These are phyloP conservation scores for Mesodorylaimus sp. DNA, from an alignment of 2,888 invertebrate genomes.

Conservation along the genomic window DNA sequence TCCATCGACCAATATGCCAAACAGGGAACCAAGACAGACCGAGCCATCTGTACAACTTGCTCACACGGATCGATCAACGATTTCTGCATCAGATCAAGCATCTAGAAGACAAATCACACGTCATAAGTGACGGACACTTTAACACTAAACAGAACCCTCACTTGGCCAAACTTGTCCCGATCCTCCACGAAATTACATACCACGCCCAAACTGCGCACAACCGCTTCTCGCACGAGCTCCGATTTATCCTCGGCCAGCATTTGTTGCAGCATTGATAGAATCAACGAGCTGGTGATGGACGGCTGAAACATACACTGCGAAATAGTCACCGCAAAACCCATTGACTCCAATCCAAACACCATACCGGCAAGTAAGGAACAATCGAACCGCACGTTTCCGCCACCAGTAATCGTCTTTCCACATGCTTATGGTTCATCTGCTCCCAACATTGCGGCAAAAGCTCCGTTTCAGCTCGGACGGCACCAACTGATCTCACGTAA, in stretches of 20 bases:
- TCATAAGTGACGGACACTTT: neutral
- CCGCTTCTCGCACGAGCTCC: constrained; percentile 43
- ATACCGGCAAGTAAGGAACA: constrained; percentile 46
- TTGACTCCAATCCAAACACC: constrained; percentile 16
- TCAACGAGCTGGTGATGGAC: constrained; percentile 46
- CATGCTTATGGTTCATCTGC: constrained; percentile 47
- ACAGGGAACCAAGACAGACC: constrained; percentile 30
- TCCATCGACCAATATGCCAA: constrained; percentile 31
- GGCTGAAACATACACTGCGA: constrained; percentile 29
- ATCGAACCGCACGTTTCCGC: constrained; percentile 49
- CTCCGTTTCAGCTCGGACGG: constrained; percentile 44
- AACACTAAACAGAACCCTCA: constrained; percentile 12
- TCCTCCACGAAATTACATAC: constrained; percentile 47
- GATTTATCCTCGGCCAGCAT: constrained; percentile 49
- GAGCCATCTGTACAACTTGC: constrained; percentile 24
- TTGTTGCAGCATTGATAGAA: constrained; percentile 52
- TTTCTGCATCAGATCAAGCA: constrained; percentile 24
- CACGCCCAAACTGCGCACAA: constrained; percentile 44
- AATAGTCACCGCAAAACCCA: neutral
- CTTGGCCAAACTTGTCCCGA: constrained; percentile 44
- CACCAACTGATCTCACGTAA: constrained; percentile 35
- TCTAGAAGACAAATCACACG: constrained; percentile 17
- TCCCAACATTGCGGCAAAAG: constrained; percentile 54
- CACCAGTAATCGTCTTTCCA: constrained; percentile 47
- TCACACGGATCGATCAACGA: constrained; percentile 27